Percentiles rank a stretch among this genome's conserved stretches.
Conservation (phyloP, 2,113 vertebrate species). For the Rhodinocichla rosea region DNA sequence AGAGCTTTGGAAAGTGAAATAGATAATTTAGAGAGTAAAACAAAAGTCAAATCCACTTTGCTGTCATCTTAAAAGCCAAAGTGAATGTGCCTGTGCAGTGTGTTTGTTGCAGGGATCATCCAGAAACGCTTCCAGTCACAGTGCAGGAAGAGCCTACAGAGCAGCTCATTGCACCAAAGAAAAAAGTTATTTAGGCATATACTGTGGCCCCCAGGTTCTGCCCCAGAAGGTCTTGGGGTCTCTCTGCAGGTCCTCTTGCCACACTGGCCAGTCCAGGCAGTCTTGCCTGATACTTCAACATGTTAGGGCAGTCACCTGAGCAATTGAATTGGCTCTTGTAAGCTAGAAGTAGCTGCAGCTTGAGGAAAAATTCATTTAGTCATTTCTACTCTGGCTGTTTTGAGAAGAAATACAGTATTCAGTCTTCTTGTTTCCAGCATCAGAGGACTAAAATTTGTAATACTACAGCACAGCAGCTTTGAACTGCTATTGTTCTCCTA, state of each 20-base stretch:
- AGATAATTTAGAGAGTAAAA: not conserved
- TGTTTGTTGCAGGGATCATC: accelerated
- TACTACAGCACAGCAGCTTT: not conserved
- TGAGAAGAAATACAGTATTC: not conserved
- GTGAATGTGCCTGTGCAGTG: not conserved
- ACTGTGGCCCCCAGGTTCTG: not conserved
- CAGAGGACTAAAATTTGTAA: not conserved
- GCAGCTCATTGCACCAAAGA: accelerated
- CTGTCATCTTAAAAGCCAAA: not conserved
- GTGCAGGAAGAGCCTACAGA: not conserved
- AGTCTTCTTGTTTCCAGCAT: not conserved
- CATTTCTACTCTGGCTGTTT: not conserved
- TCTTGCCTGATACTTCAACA: not conserved
- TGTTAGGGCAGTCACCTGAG: not conserved
- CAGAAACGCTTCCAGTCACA: too few relatives aligned
- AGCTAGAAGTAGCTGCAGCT: not conserved
- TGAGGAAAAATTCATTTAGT: not conserved
- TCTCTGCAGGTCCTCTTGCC: not conserved
- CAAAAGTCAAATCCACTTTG: not conserved
- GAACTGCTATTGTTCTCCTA: not conserved
- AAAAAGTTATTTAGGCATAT: accelerated
- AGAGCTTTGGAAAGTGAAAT: not conserved
- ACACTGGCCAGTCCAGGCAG: not conserved
- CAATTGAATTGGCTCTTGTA: not conserved
- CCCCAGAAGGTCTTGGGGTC: not conserved